phyloP scores from a whole-genome alignment of 2,888 invertebrate species.

The Lapara coniferarum region DNA sequence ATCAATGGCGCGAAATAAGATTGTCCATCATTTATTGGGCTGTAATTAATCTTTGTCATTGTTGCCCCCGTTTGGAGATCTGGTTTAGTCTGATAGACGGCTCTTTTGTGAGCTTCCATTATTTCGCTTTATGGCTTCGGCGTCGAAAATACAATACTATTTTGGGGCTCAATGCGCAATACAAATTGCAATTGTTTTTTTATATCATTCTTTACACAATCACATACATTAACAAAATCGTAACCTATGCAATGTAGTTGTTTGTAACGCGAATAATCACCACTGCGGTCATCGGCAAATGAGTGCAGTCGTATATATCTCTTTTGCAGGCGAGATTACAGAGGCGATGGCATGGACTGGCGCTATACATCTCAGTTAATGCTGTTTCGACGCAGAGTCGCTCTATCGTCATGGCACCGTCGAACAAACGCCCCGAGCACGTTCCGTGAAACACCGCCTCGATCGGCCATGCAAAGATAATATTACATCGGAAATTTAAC shows the following conservation, averaged over 20 bases:
- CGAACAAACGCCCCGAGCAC: constrained; percentile 38
- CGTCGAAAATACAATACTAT: constrained; percentile 36
- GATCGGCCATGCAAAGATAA: not conserved
- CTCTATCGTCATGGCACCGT: constrained; percentile 37
- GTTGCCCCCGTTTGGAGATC: constrained; percentile 65
- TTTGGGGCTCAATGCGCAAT: constrained; percentile 23
- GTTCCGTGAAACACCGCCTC: constrained; percentile 26
- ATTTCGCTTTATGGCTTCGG: constrained; percentile 44
- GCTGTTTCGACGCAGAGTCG: constrained; percentile 64
- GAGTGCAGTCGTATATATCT: constrained; percentile 59
- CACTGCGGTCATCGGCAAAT: constrained; percentile 4
- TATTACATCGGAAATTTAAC: not conserved
- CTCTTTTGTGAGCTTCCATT: constrained; percentile 48
- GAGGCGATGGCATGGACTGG: constrained; percentile 67
- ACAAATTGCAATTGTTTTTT: constrained; percentile 29
- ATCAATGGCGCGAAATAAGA: constrained; percentile 66
- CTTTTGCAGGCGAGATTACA: constrained; percentile 73
- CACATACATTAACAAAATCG: not conserved
- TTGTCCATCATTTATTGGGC: constrained; percentile 68
- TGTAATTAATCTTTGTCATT: constrained; percentile 76
- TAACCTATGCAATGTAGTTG: no score
- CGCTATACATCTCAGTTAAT: constrained; percentile 74
- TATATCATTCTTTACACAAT: constrained; percentile 26
- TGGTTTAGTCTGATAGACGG: constrained; percentile 49
- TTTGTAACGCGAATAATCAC: constrained; percentile 1